Percentiles rank a stretch among this genome's conserved stretches.
Conservation (phyloP, 2,797 vertebrate genomes). For the Typhlichthys subterraneus region DNA sequence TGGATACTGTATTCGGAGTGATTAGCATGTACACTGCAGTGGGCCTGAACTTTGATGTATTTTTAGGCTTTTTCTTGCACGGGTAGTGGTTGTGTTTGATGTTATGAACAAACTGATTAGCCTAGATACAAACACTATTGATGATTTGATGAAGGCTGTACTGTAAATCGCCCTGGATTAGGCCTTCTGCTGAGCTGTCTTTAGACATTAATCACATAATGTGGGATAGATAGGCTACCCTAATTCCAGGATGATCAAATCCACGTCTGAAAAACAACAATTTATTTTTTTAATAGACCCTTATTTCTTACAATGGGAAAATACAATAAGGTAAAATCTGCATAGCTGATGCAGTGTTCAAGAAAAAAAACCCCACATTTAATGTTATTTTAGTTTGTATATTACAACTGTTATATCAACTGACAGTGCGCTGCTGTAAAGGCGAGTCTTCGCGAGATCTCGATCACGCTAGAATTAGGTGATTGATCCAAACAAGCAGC, state of each 20-base stretch:
- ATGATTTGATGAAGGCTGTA: constrained; percentile 23
- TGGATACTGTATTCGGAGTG: constrained; percentile 50
- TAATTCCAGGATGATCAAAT: background rate
- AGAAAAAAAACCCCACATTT: too few relatives aligned
- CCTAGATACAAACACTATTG: constrained; percentile 18
- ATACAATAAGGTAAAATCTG: too few relatives aligned
- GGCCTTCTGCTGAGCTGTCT: constrained; percentile 42
- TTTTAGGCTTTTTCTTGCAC: constrained; percentile 5
- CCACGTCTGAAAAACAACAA: too few relatives aligned
- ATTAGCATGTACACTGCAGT: constrained; percentile 68
- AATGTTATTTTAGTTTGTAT: too few relatives aligned
- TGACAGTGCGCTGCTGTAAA: too few relatives aligned
- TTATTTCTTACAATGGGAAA: too few relatives aligned
- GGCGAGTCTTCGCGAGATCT: too few relatives aligned
- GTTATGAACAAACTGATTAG: constrained; percentile 15
- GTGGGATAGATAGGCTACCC: constrained; percentile 20
- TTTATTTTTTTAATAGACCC: too few relatives aligned
- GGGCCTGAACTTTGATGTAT: constrained; percentile 1
- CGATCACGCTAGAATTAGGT: too few relatives aligned
- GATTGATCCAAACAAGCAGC: too few relatives aligned
- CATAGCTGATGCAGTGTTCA: too few relatives aligned
- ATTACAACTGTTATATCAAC: too few relatives aligned
- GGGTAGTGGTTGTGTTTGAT: constrained; percentile 6
- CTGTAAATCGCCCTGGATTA: constrained; percentile 53
- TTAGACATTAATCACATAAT: constrained; percentile 60